These are phyloP conservation scores for Xenopus laevis DNA, from an alignment of 2,113 vertebrate genomes.

Conservation along the genomic window DNA sequence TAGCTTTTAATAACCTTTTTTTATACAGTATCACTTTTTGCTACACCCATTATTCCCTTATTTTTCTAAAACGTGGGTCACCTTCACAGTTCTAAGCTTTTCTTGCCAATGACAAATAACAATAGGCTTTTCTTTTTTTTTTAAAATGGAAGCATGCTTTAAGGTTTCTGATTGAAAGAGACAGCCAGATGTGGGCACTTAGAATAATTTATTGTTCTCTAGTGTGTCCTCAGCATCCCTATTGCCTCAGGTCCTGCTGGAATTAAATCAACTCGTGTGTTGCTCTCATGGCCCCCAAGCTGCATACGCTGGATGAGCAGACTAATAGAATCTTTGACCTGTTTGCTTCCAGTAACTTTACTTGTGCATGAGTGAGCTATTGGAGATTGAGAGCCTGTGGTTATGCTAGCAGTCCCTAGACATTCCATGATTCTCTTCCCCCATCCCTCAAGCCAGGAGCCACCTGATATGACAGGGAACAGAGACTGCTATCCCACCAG, in stretches of 20 bases:
- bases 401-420: background rate
- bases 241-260: background rate
- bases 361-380: conserved; percentile 7
- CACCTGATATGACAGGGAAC: conserved; percentile 1
- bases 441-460: background rate
- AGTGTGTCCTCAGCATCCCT: background rate
- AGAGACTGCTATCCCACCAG: background rate
- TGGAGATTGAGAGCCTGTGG: background rate
- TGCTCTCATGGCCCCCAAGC: background rate
- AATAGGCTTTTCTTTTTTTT: background rate
- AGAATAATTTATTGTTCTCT: background rate
- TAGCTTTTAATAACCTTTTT: too few relatives aligned
- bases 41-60: too few relatives aligned
- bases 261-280: background rate
- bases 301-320: conserved; percentile 1
- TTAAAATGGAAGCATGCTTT: background rate
- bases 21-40: too few relatives aligned
- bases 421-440: background rate
- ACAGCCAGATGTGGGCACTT: background rate
- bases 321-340: conserved; percentile 13
- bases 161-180: background rate
- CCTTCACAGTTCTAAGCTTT: background rate
- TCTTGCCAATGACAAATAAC: background rate
- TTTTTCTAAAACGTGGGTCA: background rate
- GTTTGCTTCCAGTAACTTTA: conserved; percentile 10